phyloP scores from a whole-genome alignment of 2,797 vertebrate genomes.

The Ctenopoma multispine region DNA sequence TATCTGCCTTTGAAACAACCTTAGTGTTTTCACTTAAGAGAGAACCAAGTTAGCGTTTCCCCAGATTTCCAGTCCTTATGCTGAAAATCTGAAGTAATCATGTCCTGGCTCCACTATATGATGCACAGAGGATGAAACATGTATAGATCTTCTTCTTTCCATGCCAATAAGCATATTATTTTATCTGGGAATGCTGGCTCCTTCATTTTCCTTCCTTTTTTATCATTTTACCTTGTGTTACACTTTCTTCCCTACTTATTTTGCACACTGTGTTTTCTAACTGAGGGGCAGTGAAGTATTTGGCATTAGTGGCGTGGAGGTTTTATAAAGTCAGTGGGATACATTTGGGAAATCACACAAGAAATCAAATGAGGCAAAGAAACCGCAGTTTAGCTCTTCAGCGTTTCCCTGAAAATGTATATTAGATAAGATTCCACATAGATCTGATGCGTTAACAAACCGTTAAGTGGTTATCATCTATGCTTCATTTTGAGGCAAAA shows the following conservation, averaged over 20 bases:
- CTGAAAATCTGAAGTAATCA: no score
- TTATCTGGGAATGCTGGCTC: not conserved
- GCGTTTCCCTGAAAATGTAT: not conserved
- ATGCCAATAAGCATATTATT: no score
- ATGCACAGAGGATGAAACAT: no score
- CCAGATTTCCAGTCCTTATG: no score
- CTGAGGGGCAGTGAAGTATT: conserved; percentile 13
- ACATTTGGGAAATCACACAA: not conserved
- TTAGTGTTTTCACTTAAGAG: no score
- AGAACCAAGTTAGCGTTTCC: no score
- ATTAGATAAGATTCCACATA: not conserved
- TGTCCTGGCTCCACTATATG: no score
- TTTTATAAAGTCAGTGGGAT: not conserved
- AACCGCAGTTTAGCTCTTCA: not conserved
- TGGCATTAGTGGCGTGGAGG: not conserved
- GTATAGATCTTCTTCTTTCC: no score
- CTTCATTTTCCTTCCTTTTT: not conserved
- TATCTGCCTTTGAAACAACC: not conserved
- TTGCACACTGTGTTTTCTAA: conserved; percentile 34
- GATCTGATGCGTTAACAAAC: no score
- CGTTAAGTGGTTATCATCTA: no score
- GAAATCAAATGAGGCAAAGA: not conserved
- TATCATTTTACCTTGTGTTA: not conserved
- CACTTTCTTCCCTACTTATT: not conserved
- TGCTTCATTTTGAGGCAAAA: not conserved